Evolutionary conservation across 2,113 vertebrate genomes (phyloP).

Genomic region (Nannospalax galili): DNA sequence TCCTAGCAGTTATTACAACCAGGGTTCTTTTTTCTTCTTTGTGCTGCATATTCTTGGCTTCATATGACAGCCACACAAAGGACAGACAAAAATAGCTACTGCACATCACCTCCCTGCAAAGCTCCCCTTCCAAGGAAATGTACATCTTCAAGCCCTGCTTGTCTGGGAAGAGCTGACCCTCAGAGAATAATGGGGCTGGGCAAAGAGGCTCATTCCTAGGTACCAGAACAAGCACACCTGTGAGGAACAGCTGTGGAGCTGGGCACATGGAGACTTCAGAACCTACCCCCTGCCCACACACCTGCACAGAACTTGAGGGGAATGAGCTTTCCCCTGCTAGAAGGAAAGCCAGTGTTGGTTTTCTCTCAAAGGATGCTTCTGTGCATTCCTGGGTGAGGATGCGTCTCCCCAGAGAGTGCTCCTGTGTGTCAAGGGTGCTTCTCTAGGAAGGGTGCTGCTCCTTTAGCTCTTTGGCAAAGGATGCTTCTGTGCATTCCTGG

Average conservation of each 20-base stretch:
- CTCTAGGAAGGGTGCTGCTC: background rate
- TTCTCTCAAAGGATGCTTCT: background rate
- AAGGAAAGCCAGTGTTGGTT: background rate
- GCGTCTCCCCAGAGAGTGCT: no score
- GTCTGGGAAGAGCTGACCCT: background rate
- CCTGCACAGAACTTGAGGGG: background rate
- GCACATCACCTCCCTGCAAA: background rate
- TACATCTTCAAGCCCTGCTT: background rate
- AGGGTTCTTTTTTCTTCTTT: background rate
- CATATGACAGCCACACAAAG: background rate
- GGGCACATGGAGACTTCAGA: background rate
- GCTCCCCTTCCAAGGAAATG: conserved; percentile 7
- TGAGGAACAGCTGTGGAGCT: background rate
- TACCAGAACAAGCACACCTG: rapidly evolving
- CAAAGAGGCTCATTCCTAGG: background rate
- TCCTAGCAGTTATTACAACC: background rate
- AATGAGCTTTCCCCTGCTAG: background rate
- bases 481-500: background rate
- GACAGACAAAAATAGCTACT: conserved; percentile 15
- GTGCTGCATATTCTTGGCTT: background rate
- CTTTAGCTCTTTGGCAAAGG: background rate
- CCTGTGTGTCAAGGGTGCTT: no score
- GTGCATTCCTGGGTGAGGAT: background rate
- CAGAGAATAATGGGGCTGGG: background rate
- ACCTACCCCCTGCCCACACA: background rate